Evolutionary conservation across 2,797 vertebrate genomes (phyloP), one percentile per base, ranked within the genome.

Genomic region (Simalia tracyae): DNA sequence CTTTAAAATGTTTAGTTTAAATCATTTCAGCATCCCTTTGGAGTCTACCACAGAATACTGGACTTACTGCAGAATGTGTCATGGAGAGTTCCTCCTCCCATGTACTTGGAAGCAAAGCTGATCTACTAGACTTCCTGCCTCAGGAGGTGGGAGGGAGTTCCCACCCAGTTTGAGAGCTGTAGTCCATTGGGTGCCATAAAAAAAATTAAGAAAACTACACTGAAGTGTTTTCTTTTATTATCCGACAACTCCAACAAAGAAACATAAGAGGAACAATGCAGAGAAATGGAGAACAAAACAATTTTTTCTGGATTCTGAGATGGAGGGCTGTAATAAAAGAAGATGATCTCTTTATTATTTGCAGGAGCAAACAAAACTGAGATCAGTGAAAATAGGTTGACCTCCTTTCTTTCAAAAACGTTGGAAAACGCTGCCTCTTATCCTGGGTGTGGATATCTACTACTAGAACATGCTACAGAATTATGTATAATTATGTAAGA

Each of bases 151-250:
- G 57, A 42, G 31, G 36, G n/a, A 63, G 31, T 87, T 36, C 86
- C 86, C 60, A 86, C 28, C 85, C 28, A 31, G 85, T n/a, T 57
- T 86, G 85, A 86, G 85, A 86, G 85, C 86, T 63, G 60, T 88
- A 61, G 56, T 60, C 86, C 57, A 87, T 60, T 61, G 57, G 57
- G 86, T 60, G 57, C 86, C 57, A 87, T 61, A 60, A 60, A 60
- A 59, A 87, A 88, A 88, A 88, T 66, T 31, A 88, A 31, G 87
- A 31, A 46, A 88, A 88, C 60, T 50, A 68, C n/a, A 81, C 72
- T 81, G 12, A 31, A 68, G 54, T n/a, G 50, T 31, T 72, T 89
- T 89, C 88, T 89, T 87, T 26, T 46, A 87, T 87, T 42, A 63
- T 61, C 86, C 59, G 3, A 36, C 86, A 87, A 61, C 86, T 87